Base-by-base conservation (phyloP, 92 coral and sea anemone genomes). In the Virgularia gustaviana region DNA sequence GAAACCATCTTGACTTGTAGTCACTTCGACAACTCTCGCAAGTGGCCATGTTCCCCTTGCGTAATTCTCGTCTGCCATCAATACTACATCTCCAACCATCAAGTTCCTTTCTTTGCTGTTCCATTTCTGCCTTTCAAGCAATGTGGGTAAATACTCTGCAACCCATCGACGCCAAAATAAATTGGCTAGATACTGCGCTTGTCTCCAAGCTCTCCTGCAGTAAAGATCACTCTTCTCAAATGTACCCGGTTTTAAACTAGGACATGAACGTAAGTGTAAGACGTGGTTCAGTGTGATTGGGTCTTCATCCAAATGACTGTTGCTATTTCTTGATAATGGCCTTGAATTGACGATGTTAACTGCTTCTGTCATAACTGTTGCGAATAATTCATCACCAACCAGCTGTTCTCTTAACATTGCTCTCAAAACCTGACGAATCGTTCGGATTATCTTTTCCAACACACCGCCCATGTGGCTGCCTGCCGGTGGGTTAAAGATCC, bases 101-200 rank as follows among this genome's bases (percentile, higher is more conserved):
- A 57, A 6, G 29, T 57, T 57, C 63, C 35, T 39, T 39, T 23
- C 35, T 2, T 20, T n/a, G 0, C 0, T 33, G 24, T 2, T 62
- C 70, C 70, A 62, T 28, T 62, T 62, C 0, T 27, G 23, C 2
- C 49, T 20, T 45, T 62, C 41, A 29, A 10, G 36, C 3, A 62
- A 28, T 0, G 38, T 62, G 11, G 77, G 66, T 5, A 72, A 35
- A 25, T 36, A 56, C 23, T 71, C 65, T n/a, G 33, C 55, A 2
- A 61, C 65, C 86, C 85, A 79, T 29, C 89, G 52, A 16, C 71
- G 52, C 79, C 85, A 84, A 36, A 84, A 79, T 10, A 83, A 61
- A 71, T 73, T 72, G 12, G 86, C 58, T 29, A 81, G 57, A 56
- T 80, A 80, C 31, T 85, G 83, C 3, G 81, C 89, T 63, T 81